Conservation (phyloP, 1,140 invertebrate genomes). For the Nephotettix cincticeps region DNA sequence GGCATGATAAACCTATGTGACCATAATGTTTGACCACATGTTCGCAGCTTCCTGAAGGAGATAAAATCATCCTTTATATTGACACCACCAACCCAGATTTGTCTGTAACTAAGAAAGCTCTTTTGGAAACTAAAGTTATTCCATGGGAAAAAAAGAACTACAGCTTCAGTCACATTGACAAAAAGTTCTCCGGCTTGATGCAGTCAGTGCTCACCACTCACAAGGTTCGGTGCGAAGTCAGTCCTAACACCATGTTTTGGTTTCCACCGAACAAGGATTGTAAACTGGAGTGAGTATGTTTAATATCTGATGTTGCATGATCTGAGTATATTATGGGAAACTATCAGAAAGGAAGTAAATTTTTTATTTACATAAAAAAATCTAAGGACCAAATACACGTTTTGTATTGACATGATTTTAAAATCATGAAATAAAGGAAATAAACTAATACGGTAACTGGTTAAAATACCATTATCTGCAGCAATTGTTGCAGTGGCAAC, state of each 20-base stretch:
- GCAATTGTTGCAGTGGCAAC: no score
- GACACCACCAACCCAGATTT: not conserved
- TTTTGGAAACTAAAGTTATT: not conserved
- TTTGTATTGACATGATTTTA: not conserved
- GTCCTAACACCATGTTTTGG: not conserved
- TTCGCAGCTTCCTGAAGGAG: no score
- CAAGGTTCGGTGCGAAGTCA: not conserved
- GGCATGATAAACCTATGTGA: no score
- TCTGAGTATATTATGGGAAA: not conserved
- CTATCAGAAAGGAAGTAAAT: not conserved
- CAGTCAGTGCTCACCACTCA: not conserved
- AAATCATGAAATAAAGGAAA: not conserved
- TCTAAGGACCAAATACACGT: not conserved
- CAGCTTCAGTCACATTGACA: not conserved
- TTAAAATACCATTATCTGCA: no score
- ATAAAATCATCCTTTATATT: not conserved
- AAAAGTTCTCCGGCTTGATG: not conserved
- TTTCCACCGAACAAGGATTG: not conserved
- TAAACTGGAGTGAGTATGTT: not conserved
- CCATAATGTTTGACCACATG: no score
- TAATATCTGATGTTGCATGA: not conserved
- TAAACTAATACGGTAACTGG: not conserved
- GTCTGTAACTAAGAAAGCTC: not conserved
- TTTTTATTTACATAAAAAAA: not conserved
- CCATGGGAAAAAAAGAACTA: not conserved